Percentiles rank a stretch among this genome's conserved stretches.
These are phyloP conservation scores for Ptilodon capucinus DNA, from an alignment of 2,888 invertebrate species.

Conservation along the genomic window DNA sequence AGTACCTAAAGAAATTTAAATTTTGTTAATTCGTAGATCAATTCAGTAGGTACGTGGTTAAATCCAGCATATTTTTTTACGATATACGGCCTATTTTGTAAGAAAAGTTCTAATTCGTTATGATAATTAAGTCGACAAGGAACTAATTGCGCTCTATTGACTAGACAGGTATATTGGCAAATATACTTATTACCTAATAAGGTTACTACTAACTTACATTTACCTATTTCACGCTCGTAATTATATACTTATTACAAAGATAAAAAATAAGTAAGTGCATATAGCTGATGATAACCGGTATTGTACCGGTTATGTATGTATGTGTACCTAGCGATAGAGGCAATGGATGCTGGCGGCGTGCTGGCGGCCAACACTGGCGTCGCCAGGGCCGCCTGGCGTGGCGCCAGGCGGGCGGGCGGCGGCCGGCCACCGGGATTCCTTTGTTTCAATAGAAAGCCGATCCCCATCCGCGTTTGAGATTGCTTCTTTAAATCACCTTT, in stretches of 20 bases:
- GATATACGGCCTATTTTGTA: too few relatives aligned
- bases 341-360: constrained; percentile 56
- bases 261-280: neutral
- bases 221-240: too few relatives aligned
- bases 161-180: too few relatives aligned
- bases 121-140: too few relatives aligned
- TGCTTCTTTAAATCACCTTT: neutral
- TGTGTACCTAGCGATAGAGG: constrained; percentile 25
- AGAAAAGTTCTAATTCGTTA: too few relatives aligned
- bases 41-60: too few relatives aligned
- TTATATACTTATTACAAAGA: neutral
- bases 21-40: too few relatives aligned
- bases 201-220: too few relatives aligned
- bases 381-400: constrained; percentile 80
- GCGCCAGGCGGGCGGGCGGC: constrained; percentile 82
- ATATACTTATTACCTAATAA: too few relatives aligned
- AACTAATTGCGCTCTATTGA: too few relatives aligned
- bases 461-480: neutral
- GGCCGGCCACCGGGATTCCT: constrained; percentile 78
- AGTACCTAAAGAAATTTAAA: too few relatives aligned
- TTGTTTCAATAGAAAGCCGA: constrained; percentile 69
- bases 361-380: constrained; percentile 72
- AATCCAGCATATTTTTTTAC: too few relatives aligned
- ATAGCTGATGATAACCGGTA: neutral
- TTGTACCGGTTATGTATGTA: neutral